Conservation (phyloP, 2,797 vertebrate genomes). For the Catamblyrhynchus diadema region DNA sequence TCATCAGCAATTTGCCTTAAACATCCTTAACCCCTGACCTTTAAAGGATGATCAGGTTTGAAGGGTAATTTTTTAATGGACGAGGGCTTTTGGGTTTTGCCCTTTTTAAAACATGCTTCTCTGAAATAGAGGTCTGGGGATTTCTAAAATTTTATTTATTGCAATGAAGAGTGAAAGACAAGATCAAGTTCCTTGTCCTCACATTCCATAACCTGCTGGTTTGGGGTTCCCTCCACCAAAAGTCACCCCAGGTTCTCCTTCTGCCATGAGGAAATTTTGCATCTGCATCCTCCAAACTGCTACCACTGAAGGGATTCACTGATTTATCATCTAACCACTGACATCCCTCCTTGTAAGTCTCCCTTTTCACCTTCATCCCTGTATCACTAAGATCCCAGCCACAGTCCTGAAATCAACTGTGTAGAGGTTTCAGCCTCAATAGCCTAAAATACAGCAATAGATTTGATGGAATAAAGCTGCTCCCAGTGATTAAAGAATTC, state of each 20-base stretch:
- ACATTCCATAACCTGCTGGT: not conserved
- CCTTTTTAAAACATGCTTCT: not conserved
- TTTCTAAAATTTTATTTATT: not conserved
- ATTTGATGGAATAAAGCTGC: not conserved
- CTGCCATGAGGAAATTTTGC: not conserved
- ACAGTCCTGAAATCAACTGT: not conserved
- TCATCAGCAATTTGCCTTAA: not conserved
- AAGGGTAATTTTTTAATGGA: not conserved
- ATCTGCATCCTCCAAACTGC: not conserved
- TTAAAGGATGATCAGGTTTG: not conserved
- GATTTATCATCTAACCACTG: not conserved
- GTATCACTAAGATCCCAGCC: not conserved
- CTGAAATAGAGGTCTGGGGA: not conserved
- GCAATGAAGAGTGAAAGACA: not conserved
- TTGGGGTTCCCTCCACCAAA: not conserved
- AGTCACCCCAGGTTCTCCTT: not conserved
- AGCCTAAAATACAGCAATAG: not conserved
- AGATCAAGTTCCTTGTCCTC: not conserved
- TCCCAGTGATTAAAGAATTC: not conserved
- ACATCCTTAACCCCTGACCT: not conserved
- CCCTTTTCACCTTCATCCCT: not conserved
- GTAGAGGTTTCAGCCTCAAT: not conserved
- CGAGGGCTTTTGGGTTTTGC: not conserved
- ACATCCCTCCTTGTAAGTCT: not conserved
- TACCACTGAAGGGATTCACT: not conserved